Evolutionary conservation across 2,797 vertebrate genomes (phyloP).

Genomic region (Taeniopygia guttata): DNA sequence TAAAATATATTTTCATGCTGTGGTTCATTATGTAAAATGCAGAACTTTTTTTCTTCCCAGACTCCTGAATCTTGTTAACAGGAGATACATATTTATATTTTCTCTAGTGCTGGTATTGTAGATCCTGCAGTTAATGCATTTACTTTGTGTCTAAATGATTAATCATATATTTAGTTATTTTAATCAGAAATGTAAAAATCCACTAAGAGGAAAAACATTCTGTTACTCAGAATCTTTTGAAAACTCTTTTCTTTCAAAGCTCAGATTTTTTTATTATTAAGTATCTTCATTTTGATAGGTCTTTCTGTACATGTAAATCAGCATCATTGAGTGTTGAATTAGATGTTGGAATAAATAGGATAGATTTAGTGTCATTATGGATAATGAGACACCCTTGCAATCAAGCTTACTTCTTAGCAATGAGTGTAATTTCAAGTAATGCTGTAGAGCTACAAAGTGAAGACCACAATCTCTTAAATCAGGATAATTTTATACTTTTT

Average conservation of each 20-base stretch:
- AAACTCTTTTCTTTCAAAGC: neutral
- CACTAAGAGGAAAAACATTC: neutral
- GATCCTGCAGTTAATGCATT: neutral
- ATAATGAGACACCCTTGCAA: constrained; percentile 49
- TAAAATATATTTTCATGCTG: neutral
- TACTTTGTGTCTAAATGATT: neutral
- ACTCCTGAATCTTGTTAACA: neutral
- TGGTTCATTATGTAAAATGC: neutral
- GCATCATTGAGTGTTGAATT: constrained; percentile 28
- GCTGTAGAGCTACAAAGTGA: neutral
- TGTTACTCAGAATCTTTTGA: neutral
- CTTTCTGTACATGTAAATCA: constrained; percentile 26
- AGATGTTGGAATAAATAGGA: constrained; percentile 48
- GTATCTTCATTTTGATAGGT: constrained; percentile 9
- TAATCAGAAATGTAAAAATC: neutral
- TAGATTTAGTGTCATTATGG: constrained; percentile 48
- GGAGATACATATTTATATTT: constrained; percentile 12
- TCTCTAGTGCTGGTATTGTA: neutral
- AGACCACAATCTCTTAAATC: constrained; percentile 1
- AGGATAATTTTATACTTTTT: neutral
- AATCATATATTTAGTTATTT: neutral
- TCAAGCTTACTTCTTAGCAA: constrained; percentile 52
- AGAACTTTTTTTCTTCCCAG: neutral
- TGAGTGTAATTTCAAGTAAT: constrained; percentile 30
- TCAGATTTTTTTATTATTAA: neutral